Percentiles rank a stretch among this genome's conserved stretches.
These are phyloP conservation scores for Silurus asotus DNA, from an alignment of 2,113 vertebrate genomes.

Conservation along the genomic window DNA sequence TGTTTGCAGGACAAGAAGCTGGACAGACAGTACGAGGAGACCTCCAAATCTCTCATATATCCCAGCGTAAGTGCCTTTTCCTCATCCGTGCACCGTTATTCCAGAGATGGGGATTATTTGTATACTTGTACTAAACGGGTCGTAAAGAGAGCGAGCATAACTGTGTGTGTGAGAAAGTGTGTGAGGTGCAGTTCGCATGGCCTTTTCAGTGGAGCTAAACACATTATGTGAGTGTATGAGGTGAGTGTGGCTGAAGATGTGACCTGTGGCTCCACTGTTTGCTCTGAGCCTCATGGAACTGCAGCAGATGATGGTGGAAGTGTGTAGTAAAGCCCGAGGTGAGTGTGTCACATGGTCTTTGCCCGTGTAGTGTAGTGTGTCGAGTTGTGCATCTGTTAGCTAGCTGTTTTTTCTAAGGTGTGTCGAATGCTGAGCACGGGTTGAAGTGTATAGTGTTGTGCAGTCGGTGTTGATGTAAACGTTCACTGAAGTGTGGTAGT, in stretches of 20 bases:
- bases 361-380: slow-evolving; percentile 59
- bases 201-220: slow-evolving; percentile 23
- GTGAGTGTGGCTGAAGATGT: slow-evolving; percentile 58
- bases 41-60: slow-evolving; percentile 79
- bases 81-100: neutral
- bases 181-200: slow-evolving; percentile 35
- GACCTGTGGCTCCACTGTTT: slow-evolving; percentile 73
- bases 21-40: slow-evolving; percentile 91
- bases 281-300: slow-evolving; percentile 72
- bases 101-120: slow-evolving; percentile 9
- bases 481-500: neutral
- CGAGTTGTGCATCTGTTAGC: slow-evolving; percentile 55
- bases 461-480: slow-evolving; percentile 37
- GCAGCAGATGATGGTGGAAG: slow-evolving; percentile 81
- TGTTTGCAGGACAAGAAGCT: slow-evolving; percentile 68
- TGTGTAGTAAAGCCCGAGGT: slow-evolving; percentile 78
- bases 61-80: slow-evolving; percentile 83
- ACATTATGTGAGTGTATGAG: slow-evolving; percentile 17
- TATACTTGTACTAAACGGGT: slow-evolving; percentile 5
- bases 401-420: slow-evolving; percentile 51
- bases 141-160: slow-evolving; percentile 29
- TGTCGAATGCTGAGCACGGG: slow-evolving; percentile 38
- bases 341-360: slow-evolving; percentile 69
- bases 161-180: neutral
- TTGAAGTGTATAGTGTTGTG: slow-evolving; percentile 41